Base-by-base conservation (phyloP, 2,113 vertebrate genomes). In the Nibea albiflora region DNA sequence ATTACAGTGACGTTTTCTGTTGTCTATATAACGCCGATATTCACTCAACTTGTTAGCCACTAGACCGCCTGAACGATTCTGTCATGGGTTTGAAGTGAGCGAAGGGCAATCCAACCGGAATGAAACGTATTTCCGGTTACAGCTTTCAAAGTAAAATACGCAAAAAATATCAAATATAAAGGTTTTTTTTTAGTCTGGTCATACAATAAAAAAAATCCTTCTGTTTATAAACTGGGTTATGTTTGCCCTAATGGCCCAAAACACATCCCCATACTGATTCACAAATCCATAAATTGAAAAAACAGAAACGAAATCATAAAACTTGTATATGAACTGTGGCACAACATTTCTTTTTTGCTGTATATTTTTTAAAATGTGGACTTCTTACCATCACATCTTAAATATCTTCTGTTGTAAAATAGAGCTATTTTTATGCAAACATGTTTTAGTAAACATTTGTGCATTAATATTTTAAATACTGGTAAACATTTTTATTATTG, bases 71-170 rank as follows among this genome's bases (percentile, higher is more conserved):
- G 56, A 2, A 35, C 39, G 4, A 3, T 22, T 86, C 31, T 71
- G 52, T 77, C 69, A 22, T 1, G 7, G 53, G 53, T 62, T 58
- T 49, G 56, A 39, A 47, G 11, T 10, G 28, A 20, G 8, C 2
- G 9, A 14, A 1, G 0, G 42, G 58, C 1, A 73, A 28, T 0
- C 0, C 0, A 2, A 2, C 16, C 7, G 5, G 0, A 44, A 20
- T 39, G 2, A 1, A 26, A 0, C 0, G 0, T 0, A 15, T 7
- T 89, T 92, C 91, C 88, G 72, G 76, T 62, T 26, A 0, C 0
- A 1, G 0, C 4, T 65, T 80, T 89, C 84, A 89, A 70, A 76
- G 0, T 83, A 91, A 92, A 85, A 60, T 28, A 4, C 2, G 1
- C 2, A 10, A 0, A 9, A 8, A 19, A 26, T 1, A 7, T 14